Conservation (phyloP, 1,140 invertebrate genomes). For the Cecropterus lyciades region DNA sequence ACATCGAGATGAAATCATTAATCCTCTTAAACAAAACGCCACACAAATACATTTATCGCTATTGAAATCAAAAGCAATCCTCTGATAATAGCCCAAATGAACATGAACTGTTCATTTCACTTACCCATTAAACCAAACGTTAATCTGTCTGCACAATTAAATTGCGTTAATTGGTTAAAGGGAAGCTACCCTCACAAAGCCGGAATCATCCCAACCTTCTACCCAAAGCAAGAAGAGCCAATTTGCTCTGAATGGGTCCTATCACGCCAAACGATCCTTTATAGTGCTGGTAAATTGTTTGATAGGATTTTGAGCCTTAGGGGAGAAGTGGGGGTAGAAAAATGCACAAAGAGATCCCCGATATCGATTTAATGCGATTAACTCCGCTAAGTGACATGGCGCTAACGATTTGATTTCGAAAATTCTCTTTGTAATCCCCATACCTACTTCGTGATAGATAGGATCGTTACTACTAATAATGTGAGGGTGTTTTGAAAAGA, state of each 20-base stretch:
- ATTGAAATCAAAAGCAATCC: slow-evolving; percentile 14
- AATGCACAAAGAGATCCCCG: slow-evolving; percentile 68
- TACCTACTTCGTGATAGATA: slow-evolving; percentile 55
- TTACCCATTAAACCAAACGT: slow-evolving; percentile 67
- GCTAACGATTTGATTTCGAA: slow-evolving; percentile 72
- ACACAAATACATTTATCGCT: not conserved
- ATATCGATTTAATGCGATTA: slow-evolving; percentile 75
- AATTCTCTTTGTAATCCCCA: slow-evolving; percentile 54
- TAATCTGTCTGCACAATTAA: slow-evolving; percentile 77
- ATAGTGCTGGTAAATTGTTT: slow-evolving; percentile 55
- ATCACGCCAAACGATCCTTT: slow-evolving; percentile 47
- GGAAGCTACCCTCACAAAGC: slow-evolving; percentile 40
- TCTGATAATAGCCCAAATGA: slow-evolving; percentile 22
- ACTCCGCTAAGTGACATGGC: slow-evolving; percentile 71
- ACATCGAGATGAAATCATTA: too few species aligned
- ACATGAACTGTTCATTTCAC: slow-evolving; percentile 47
- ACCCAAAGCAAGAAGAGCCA: slow-evolving; percentile 42
- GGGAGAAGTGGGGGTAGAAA: slow-evolving; percentile 41
- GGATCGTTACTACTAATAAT: slow-evolving; percentile 42
- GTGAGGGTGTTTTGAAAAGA: slow-evolving; percentile 30
- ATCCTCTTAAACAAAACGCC: too few species aligned
- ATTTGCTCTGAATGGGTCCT: slow-evolving; percentile 38
- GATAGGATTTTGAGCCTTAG: slow-evolving; percentile 43
- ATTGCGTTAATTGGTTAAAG: slow-evolving; percentile 76
- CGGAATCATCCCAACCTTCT: slow-evolving; percentile 40